These are phyloP conservation scores for Aptenodytes patagonicus DNA, from an alignment of 2,113 vertebrate species.

Conservation along the genomic window DNA sequence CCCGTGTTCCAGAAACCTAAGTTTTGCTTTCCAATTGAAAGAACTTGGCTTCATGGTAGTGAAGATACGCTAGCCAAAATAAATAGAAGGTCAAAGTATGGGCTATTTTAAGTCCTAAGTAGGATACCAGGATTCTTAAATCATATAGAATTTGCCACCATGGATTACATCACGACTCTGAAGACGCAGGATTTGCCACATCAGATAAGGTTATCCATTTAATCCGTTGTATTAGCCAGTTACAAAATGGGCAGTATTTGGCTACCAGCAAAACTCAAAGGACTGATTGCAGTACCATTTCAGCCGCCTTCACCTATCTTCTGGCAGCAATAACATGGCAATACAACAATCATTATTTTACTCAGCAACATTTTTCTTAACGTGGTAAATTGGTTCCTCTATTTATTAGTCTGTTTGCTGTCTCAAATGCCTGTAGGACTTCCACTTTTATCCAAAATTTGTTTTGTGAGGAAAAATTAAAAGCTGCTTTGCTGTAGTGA, in stretches of 20 bases:
- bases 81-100: slow-evolving; percentile 16
- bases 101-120: slow-evolving; percentile 25
- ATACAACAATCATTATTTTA: neutral
- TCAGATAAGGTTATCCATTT: neutral
- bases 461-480: neutral
- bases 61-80: slow-evolving; percentile 1
- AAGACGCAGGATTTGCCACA: neutral
- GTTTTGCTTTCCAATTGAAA: slow-evolving; percentile 34
- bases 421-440: neutral
- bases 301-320: neutral
- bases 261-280: neutral
- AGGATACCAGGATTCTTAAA: slow-evolving; percentile 34
- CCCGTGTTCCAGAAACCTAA: neutral
- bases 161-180: neutral
- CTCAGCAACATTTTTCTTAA: neutral
- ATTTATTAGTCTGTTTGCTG: neutral
- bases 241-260: neutral
- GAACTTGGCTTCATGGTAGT: neutral
- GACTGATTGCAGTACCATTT: neutral
- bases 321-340: neutral
- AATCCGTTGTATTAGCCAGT: neutral
- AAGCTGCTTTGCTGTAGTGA: neutral
- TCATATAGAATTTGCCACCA: slow-evolving; percentile 20
- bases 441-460: neutral
- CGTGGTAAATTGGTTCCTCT: neutral